Base-by-base conservation (phyloP, 2,113 vertebrate species). In the Corvus cornix region DNA sequence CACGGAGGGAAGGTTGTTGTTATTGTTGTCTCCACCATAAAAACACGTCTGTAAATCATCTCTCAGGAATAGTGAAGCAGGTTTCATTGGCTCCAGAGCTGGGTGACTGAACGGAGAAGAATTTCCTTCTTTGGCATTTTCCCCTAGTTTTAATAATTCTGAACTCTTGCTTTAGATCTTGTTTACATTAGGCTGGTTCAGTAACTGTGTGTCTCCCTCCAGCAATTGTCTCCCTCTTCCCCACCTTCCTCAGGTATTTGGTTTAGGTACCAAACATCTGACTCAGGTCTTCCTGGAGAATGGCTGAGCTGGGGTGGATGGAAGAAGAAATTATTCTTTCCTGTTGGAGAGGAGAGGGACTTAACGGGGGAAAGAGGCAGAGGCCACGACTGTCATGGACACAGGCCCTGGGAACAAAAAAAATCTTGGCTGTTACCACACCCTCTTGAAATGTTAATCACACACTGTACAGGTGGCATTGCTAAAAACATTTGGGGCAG, bases 191-290 rank as follows among this genome's bases (percentile, higher is more conserved):
- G 87, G 93, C 93, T 93, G 90, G 68, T 93, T 95, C 93, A 92
- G 95, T 95, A 95, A 82, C 83, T 69, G 76, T 93, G 82, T 49
- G 83, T 94, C 93, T 97, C 93, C 95, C 95, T 96, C 82, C 93
- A 96, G 96, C 95, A 96, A 94, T 90, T 96, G 93, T 89, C 96
- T 97, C 76, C 79, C 78, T 95, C 92, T 85, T 96, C 96, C 95
- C 93, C 96, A 96, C 96, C 96, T 97, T 96, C 52, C 90, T 95
- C 88, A 96, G 96, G 96, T 96, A 97, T 97, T 96, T 87, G 44
- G 72, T 96, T 94, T 93, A 96, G 96, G 96, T 92, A 97, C 93
- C 96, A 96, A 96, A 96, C 90, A 89, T 95, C 96, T 96, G 95
- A 97, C 88, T 96, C 96, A 94, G 95, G 95, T 72, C 92, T 96